Base-by-base conservation (phyloP, 1,140 invertebrate species). In the Mesaphorura yosii region DNA sequence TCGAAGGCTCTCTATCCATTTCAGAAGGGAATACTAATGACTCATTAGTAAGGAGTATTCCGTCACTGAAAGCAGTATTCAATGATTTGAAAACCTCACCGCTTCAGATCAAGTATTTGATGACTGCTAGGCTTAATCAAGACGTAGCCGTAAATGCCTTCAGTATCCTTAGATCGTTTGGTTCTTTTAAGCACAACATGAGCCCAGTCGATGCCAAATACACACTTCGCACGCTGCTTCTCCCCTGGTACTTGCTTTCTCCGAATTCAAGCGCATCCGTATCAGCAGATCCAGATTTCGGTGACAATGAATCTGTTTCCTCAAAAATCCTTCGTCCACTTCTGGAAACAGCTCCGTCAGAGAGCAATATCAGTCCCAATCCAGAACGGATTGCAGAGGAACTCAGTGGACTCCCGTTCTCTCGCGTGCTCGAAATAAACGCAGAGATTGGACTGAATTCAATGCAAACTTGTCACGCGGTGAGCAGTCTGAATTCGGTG, bases 121-220 rank as follows among this genome's bases (percentile, higher is more conserved):
- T 12, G 10, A 6, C 19, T 10, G 23, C 17, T 22, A 7, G 40
- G 23, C 7, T 42, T 6, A 42, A 42, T 22, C 40, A 42, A 22
- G 40, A 42, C 17, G 23, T 42, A 12, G 40, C 40, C 17, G 40
- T 19, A 19, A 42, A 42, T 42, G 40, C 6, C 6, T 42, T 42
- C 23, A 22, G 40, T 19, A 42, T 42, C 19, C 17, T 42, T 12
- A 7, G 40, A 19, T 6, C 6, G 23, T 19, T 42, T n/a, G 40
- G 40, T 17, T 6, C 17, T 7, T 42, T 42, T 22, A 42, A 42
- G 17, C 40, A 10, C 17, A 42, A 42, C 23, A n/a, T 22, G 10
- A 17, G 23, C 23, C 40, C 40, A 42, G 40, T 42, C n/a, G 40
- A 42, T 22, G 40, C 40, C 17, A 42, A 42, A 42, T 42, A 42